Evolutionary conservation across 2,113 vertebrate genomes (phyloP), one percentile per base, ranked within the genome.

Genomic region (Elachura formosa): DNA sequence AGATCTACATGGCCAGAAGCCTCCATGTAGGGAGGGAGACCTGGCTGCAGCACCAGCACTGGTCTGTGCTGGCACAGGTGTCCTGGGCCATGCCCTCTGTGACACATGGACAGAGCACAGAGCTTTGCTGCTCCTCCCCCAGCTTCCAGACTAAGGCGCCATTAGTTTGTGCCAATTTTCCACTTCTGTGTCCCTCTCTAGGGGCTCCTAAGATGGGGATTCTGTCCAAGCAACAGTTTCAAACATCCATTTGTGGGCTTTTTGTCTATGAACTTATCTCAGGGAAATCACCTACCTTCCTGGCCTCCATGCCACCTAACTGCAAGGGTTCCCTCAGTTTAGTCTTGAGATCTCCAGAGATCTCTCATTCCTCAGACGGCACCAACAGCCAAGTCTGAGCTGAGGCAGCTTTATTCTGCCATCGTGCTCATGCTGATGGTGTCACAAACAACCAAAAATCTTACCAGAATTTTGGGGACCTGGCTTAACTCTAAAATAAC

Each of bases 41-140:
- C 34, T 20, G 38, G 18, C 23, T 73, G 15, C 52, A 80, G 19
- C 1, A 2, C 3, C 31, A 36, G 5, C 2, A 11, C 9, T 1
- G 0, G n/a, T 5, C 1, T 2, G 24, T 2, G 10, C 24, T 34
- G 38, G 9, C 3, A 1, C 12, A 33, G 0, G 1, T 21, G 41
- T 21, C 13, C 4, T 0, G 0, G 29, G 26, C 31, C 22, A 5
- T 25, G 29, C 10, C 23, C 24, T 21, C 4, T 6, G 23, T 0
- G 5, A 16, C 18, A 18, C 55, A 28, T 0, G 0, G 34, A 14
- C 34, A 28, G 41, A 20, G 36, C 67, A 54, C 55, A 45, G 48
- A 64, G 24, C 2, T 6, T 28, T 7, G 1, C 28, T 52, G 17
- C 41, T 69, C 31, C 28, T 51, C 36, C 23, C 11, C 36, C 8